A percentile compares a stretch with the other conserved stretches of the same genome.
These are phyloP conservation scores for Andrena dorsata DNA, from an alignment of 2,888 invertebrate genomes.

Conservation along the genomic window DNA sequence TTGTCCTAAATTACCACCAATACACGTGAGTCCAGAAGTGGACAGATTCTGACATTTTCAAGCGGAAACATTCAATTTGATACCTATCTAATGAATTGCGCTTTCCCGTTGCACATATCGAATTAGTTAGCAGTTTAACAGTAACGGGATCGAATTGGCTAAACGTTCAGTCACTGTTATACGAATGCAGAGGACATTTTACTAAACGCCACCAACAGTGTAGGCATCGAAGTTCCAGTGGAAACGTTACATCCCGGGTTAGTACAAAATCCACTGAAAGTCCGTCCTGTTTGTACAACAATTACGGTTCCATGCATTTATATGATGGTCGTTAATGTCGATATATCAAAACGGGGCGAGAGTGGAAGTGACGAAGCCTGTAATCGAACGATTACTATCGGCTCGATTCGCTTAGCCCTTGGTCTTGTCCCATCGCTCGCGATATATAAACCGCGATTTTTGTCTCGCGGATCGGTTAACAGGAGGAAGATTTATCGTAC, in stretches of 20 bases:
- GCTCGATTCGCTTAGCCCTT: slow-evolving; percentile 16
- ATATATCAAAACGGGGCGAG: slow-evolving; percentile 17
- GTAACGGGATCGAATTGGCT: too few relatives aligned
- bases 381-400: slow-evolving; percentile 47
- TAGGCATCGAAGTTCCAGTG: not conserved
- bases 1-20: too few relatives aligned
- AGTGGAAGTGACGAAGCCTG: slow-evolving; percentile 30
- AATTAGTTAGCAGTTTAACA: too few relatives aligned
- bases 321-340: slow-evolving; percentile 4
- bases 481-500: slow-evolving; percentile 41
- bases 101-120: too few relatives aligned
- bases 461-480: slow-evolving; percentile 37
- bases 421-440: slow-evolving; percentile 27
- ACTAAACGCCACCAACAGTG: too few relatives aligned
- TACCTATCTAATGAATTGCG: too few relatives aligned
- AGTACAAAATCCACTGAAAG: not conserved
- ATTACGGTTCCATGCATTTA: not conserved
- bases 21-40: too few relatives aligned
- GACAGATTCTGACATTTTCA: too few relatives aligned
- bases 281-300: slow-evolving; percentile 2
- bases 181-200: too few relatives aligned
- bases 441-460: slow-evolving; percentile 41
- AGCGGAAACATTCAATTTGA: too few relatives aligned
- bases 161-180: too few relatives aligned
- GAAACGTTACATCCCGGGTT: not conserved